Evolutionary conservation across 1,140 invertebrate species (phyloP).

Genomic region (Trichogramma pretiosum): DNA sequence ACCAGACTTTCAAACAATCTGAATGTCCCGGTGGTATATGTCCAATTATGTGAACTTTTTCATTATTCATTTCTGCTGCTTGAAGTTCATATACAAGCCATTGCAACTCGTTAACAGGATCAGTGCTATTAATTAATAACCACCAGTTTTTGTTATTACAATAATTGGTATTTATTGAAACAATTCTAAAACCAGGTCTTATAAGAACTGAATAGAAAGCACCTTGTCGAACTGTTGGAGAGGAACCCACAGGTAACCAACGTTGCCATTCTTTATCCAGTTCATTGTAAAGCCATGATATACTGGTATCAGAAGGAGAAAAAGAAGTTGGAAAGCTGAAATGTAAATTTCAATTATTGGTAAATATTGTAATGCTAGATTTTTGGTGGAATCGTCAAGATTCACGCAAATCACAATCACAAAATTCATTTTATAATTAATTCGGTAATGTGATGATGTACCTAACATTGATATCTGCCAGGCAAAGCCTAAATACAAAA

Average conservation of each 20-base stretch:
- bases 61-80: slow-evolving; percentile 81
- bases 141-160: slow-evolving; percentile 97
- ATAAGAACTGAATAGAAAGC: slow-evolving; percentile 85
- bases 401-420: too few species aligned
- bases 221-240: slow-evolving; percentile 72
- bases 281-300: slow-evolving; percentile 86
- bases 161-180: slow-evolving; percentile 89
- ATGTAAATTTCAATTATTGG: too few species aligned
- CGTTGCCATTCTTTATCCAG: slow-evolving; percentile 74
- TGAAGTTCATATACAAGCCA: slow-evolving; percentile 94
- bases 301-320: slow-evolving; percentile 71
- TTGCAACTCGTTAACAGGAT: slow-evolving; percentile 85
- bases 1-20: slow-evolving; percentile 89
- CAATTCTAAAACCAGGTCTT: slow-evolving; percentile 76
- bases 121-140: slow-evolving; percentile 89
- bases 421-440: too few species aligned
- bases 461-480: too few species aligned
- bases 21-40: slow-evolving; percentile 93
- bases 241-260: slow-evolving; percentile 79
- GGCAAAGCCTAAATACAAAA: too few species aligned
- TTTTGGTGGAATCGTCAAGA: too few species aligned
- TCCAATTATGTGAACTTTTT: slow-evolving; percentile 95
- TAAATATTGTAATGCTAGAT: too few species aligned
- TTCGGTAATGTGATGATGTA: too few species aligned
- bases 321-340: slow-evolving; percentile 82